phyloP scores from a whole-genome alignment of 2,888 invertebrate genomes.

The Mantis religiosa region DNA sequence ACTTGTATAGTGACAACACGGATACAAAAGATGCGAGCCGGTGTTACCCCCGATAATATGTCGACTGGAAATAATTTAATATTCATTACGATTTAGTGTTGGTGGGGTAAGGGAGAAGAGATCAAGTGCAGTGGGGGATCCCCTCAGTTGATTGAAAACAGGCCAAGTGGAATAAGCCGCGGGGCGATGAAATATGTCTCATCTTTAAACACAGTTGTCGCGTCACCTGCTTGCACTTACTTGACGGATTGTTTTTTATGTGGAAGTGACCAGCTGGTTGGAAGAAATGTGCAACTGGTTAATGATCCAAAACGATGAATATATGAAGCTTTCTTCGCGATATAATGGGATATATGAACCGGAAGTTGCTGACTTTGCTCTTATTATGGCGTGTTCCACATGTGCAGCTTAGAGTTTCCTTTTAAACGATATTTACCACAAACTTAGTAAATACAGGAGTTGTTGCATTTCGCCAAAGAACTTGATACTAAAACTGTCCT shows the following conservation, averaged over 20 bases:
- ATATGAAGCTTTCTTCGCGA: too few species aligned
- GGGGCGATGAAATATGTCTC: not conserved
- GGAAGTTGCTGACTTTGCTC: not conserved
- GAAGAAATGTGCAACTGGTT: not conserved
- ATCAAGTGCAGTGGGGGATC: not conserved
- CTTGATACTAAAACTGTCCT: too few species aligned
- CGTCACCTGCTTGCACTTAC: not conserved
- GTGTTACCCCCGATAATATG: not conserved
- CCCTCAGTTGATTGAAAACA: constrained; percentile 12
- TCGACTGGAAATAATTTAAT: constrained; percentile 25
- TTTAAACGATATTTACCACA: too few species aligned
- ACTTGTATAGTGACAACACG: constrained; percentile 8
- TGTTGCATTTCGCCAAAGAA: too few species aligned
- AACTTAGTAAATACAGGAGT: too few species aligned
- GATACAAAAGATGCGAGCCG: not conserved
- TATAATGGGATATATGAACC: not conserved
- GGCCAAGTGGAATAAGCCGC: constrained; percentile 1
- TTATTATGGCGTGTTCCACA: too few species aligned
- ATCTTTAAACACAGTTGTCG: not conserved
- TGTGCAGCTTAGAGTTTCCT: too few species aligned
- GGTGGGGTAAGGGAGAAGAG: not conserved
- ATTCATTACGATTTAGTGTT: constrained; percentile 23
- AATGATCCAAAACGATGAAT: not conserved
- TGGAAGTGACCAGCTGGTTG: not conserved
- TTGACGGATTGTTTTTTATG: not conserved